phyloP scores from a whole-genome alignment of 2,113 vertebrate genomes.

The Triplophysa siluroides region DNA sequence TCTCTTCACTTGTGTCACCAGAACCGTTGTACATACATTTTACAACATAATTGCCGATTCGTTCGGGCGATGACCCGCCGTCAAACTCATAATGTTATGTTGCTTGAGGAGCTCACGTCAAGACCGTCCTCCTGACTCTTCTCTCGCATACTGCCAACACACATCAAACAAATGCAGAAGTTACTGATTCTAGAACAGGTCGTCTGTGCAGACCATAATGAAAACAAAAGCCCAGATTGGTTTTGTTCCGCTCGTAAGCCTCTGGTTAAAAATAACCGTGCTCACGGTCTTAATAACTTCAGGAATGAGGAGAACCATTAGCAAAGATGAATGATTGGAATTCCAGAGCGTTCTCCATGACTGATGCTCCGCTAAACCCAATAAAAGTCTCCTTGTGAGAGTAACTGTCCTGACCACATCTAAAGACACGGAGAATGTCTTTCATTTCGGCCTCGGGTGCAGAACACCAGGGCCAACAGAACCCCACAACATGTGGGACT shows the following conservation, averaged over 20 bases:
- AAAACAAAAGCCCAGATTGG: neutral
- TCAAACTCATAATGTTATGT: too few relatives aligned
- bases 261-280: conserved; percentile 30
- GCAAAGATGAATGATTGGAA: conserved; percentile 40
- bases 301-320: conserved; percentile 30
- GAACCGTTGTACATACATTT: conserved; percentile 43
- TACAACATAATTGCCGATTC: too few relatives aligned
- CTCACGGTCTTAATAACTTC: conserved; percentile 30
- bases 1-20: conserved; percentile 40
- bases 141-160: neutral
- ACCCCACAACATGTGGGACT: conserved; percentile 75
- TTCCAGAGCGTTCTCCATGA: conserved; percentile 39
- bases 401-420: conserved; percentile 51
- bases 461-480: conserved; percentile 40
- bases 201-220: neutral
- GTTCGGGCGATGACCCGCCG: too few relatives aligned
- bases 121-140: conserved; percentile 1
- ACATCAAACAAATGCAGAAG: conserved; percentile 17
- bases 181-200: conserved; percentile 34
- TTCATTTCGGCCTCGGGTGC: conserved; percentile 42
- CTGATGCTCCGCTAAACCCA: conserved; percentile 23
- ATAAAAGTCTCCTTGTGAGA: conserved; percentile 44
- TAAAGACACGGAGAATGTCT: conserved; percentile 44
- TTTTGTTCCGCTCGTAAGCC: conserved; percentile 23
- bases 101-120: neutral